phyloP scores from a whole-genome alignment of 2,888 invertebrate genomes.

The Amblyjoppa proteus region DNA sequence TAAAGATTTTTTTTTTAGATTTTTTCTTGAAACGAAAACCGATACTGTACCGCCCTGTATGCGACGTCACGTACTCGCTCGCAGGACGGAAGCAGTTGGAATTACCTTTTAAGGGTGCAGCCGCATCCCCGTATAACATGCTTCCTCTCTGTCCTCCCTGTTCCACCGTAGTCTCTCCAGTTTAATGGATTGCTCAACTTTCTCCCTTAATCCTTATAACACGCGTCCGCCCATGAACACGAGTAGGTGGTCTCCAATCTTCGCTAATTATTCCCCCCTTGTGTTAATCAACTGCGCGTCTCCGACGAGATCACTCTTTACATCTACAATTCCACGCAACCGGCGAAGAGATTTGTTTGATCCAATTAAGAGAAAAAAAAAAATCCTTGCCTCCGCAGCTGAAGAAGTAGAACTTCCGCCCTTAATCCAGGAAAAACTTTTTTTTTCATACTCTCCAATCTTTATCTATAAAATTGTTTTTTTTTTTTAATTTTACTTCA shows the following conservation, averaged over 20 bases:
- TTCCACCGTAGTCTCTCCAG: conserved; percentile 18
- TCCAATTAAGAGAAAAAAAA: neutral
- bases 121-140: conserved; percentile 20
- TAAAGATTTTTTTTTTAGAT: neutral
- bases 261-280: conserved; percentile 30
- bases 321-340: neutral
- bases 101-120: conserved; percentile 60
- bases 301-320: neutral
- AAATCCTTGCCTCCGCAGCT: neutral
- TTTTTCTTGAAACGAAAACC: neutral
- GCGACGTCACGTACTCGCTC: conserved; percentile 30
- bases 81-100: conserved; percentile 59
- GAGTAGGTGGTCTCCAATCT: conserved; percentile 10
- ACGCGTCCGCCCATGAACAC: conserved; percentile 20
- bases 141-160: conserved; percentile 18
- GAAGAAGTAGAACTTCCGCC: too few relatives aligned
- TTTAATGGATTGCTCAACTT: conserved; percentile 60
- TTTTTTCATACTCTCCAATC: neutral
- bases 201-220: conserved; percentile 40
- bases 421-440: neutral
- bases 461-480: neutral
- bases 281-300: conserved; percentile 16
- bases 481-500: too few relatives aligned
- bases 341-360: neutral
- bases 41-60: conserved; percentile 45